Evolutionary conservation across 1,140 invertebrate species (phyloP).

Genomic region (Scaptomyza montana): DNA sequence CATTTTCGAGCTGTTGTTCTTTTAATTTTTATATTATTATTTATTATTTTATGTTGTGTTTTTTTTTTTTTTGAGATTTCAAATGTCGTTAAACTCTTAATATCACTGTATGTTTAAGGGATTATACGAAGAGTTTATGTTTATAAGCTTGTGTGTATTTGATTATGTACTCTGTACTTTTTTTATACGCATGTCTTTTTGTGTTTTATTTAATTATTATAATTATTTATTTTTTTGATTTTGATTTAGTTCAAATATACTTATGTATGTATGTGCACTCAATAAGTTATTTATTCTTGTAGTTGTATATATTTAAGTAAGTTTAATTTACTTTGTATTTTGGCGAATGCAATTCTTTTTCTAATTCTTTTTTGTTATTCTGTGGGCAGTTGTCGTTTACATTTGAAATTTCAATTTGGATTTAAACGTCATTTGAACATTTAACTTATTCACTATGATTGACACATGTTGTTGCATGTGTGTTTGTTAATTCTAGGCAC

Average conservation of each 20-base stretch:
- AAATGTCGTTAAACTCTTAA: constrained; percentile 37
- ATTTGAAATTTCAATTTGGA: constrained; percentile 9
- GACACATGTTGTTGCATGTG: constrained; percentile 9
- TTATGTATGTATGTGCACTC: constrained; percentile 29
- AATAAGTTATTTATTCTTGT: constrained; percentile 37
- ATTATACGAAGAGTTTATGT: constrained; percentile 8
- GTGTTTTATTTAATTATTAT: constrained; percentile 12
- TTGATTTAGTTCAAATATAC: constrained; percentile 21
- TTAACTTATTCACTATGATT: constrained; percentile 26
- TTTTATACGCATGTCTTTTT: constrained; percentile 6
- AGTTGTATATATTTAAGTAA: constrained; percentile 24
- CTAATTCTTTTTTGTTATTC: not conserved
- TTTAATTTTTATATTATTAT: not conserved
- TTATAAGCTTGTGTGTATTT: not conserved
- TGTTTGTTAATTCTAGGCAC: constrained; percentile 19
- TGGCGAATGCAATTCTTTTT: constrained; percentile 7
- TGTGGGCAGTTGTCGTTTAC: constrained; percentile 21
- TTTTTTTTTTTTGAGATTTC: constrained; percentile 27
- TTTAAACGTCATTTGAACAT: constrained; percentile 14
- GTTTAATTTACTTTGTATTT: constrained; percentile 1
- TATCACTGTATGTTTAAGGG: constrained; percentile 27
- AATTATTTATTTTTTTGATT: not conserved
- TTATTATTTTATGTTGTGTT: constrained; percentile 1
- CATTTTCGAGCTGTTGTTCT: constrained; percentile 61
- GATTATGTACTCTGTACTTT: constrained; percentile 11